A percentile compares a stretch with the other conserved stretches of the same genome.
Evolutionary conservation across 2,113 vertebrate species (phyloP).

Genomic region (Callospermophilus lateralis): DNA sequence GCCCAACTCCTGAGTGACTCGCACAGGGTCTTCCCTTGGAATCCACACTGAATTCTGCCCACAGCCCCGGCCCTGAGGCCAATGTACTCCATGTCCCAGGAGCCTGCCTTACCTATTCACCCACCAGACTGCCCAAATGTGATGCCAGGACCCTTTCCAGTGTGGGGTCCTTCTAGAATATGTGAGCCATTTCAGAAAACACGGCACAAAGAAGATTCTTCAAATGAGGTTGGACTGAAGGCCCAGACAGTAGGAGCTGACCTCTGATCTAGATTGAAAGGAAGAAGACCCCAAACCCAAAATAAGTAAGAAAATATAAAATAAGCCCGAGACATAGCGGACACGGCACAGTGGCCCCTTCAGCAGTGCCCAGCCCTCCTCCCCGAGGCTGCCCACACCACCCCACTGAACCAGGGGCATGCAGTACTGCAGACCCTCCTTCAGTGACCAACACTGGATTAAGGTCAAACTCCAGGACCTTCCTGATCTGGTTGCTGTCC

Average conservation of each 20-base stretch:
- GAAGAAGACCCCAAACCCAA: not conserved
- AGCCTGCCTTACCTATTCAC: too few species aligned
- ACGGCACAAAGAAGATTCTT: not conserved
- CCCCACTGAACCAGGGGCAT: not conserved
- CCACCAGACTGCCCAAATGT: not conserved
- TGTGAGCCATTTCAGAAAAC: not conserved
- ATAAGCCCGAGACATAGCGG: not conserved
- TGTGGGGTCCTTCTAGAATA: not conserved
- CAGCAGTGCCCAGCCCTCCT: not conserved
- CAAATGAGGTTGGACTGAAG: not conserved
- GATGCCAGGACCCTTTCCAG: not conserved
- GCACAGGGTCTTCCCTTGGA: not conserved
- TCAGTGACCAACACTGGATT: not conserved
- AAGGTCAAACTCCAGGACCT: not conserved
- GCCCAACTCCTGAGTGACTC: not conserved
- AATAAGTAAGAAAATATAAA: not conserved
- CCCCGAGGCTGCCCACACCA: fast-evolving
- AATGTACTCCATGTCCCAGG: fast-evolving
- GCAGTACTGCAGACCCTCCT: too few species aligned
- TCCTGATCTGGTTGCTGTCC: not conserved
- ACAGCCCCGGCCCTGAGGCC: not conserved
- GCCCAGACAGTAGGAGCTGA: not conserved
- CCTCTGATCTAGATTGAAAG: not conserved
- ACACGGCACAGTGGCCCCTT: not conserved
- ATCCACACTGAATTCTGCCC: not conserved